Conservation (phyloP, 2,113 vertebrate species). For the Nymphicus hollandicus region DNA sequence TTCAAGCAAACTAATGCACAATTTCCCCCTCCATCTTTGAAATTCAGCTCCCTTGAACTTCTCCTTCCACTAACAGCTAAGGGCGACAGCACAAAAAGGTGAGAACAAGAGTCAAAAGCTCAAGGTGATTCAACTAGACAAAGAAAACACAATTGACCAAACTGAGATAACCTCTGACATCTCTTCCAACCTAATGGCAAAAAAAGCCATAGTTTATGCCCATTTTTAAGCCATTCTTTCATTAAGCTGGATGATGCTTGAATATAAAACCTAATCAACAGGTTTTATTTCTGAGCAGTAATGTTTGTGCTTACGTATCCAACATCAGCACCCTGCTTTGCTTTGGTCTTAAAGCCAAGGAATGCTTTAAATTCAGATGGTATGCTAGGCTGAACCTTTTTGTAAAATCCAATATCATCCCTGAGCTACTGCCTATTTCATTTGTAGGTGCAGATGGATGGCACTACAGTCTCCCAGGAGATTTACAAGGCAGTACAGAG, state of each 20-base stretch:
- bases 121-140: background rate
- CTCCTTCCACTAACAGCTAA: background rate
- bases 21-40: background rate
- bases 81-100: background rate
- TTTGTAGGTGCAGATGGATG: constrained; percentile 43
- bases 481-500: constrained; percentile 53
- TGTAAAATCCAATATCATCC: constrained; percentile 18
- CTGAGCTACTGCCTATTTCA: constrained; percentile 27
- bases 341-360: background rate
- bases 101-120: background rate
- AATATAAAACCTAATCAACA: background rate
- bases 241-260: background rate
- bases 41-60: background rate
- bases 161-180: background rate
- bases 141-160: background rate
- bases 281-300: background rate
- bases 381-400: background rate
- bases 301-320: background rate
- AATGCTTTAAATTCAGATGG: constrained; percentile 32
- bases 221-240: background rate
- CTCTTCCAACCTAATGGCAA: background rate
- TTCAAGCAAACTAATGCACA: background rate
- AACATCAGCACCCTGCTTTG: background rate
- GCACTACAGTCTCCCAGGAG: constrained; percentile 47
- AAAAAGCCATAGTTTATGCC: background rate